Evolutionary conservation across 2,113 vertebrate genomes (phyloP).

Genomic region (Xenotilapia flavipinnis): DNA sequence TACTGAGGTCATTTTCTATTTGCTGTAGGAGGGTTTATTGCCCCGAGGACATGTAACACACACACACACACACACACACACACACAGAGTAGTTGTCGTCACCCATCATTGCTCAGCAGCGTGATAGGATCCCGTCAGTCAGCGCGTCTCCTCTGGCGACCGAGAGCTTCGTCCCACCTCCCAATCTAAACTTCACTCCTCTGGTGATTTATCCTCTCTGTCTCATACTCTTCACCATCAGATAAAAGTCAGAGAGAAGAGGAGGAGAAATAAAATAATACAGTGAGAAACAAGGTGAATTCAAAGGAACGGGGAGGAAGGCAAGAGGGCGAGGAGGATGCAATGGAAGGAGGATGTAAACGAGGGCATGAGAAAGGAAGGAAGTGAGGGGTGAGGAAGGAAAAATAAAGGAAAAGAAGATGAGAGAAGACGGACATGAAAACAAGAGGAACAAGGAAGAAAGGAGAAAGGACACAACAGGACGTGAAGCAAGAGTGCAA

Average conservation of each 20-base stretch:
- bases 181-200: background rate
- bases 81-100: background rate
- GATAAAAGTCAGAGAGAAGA: background rate
- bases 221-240: background rate
- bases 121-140: constrained; percentile 23
- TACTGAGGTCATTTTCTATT: constrained; percentile 27
- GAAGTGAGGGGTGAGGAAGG: background rate
- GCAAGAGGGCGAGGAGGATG: background rate
- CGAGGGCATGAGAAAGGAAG: background rate
- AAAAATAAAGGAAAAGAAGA: background rate
- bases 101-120: background rate
- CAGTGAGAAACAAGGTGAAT: background rate
- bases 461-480: background rate
- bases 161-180: background rate
- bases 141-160: background rate
- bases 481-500: background rate
- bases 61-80: background rate
- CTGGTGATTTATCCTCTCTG: background rate
- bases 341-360: fast-evolving
- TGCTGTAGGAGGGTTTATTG: background rate
- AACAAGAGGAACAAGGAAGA: background rate
- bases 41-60: background rate
- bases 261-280: background rate
- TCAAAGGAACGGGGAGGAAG: background rate
- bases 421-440: background rate